A percentile compares a stretch with the other conserved stretches of the same genome.
Evolutionary conservation across 2,888 invertebrate genomes (phyloP).

Genomic region (Microctonus aethiopoides): DNA sequence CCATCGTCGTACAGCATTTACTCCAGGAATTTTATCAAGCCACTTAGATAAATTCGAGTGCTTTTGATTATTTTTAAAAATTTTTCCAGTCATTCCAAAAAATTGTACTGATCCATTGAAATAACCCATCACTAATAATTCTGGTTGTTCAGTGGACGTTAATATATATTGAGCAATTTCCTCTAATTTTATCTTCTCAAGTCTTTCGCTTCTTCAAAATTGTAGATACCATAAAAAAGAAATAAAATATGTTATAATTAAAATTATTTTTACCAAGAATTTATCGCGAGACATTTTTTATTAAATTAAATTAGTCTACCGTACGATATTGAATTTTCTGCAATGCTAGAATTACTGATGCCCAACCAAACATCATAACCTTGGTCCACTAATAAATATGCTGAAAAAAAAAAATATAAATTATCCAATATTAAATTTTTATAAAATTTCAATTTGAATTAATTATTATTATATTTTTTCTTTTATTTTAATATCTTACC

Average conservation of each 20-base stretch:
- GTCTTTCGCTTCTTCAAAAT: conserved; percentile 47
- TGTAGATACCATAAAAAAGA: not conserved
- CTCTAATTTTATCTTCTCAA: conserved; percentile 49
- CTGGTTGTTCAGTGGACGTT: conserved; percentile 48
- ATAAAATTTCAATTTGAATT: not conserved
- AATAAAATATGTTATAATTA: not conserved
- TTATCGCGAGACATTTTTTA: not conserved
- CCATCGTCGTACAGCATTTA: conserved; percentile 46
- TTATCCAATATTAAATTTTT: too few relatives aligned
- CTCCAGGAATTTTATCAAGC: conserved; percentile 52
- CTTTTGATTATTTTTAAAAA: conserved; percentile 33
- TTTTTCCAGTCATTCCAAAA: conserved; percentile 49
- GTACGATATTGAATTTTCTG: conserved; percentile 48
- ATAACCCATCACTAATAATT: conserved; percentile 56
- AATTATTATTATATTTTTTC: not conserved
- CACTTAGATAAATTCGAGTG: conserved; percentile 43
- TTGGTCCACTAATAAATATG: conserved; percentile 56
- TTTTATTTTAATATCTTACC: conserved; percentile 6
- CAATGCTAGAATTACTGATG: conserved; percentile 49
- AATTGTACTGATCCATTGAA: conserved; percentile 52
- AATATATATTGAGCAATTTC: conserved; percentile 51
- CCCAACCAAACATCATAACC: conserved; percentile 58
- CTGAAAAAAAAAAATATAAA: conserved; percentile 41
- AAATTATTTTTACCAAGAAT: not conserved
- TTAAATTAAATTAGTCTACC: conserved; percentile 13